Base-by-base conservation (phyloP, 2,797 vertebrate genomes). In the Lepus townsendii region DNA sequence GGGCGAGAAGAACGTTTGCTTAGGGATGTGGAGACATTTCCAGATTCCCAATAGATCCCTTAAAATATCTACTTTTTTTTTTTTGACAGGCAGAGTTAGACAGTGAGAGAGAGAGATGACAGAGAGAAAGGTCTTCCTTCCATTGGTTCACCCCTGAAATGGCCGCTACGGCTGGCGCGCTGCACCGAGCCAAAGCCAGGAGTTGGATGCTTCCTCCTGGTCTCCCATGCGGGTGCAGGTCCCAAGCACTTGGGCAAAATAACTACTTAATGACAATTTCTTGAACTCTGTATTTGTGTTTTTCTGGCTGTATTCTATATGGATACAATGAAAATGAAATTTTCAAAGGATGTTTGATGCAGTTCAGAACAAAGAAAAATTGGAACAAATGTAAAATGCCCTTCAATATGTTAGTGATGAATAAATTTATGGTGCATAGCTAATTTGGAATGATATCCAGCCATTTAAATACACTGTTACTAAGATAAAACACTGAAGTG, bases 281-380 rank as follows among this genome's bases (percentile, higher is more conserved):
- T 32, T 87, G 24, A 84, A 68, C 8, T 79, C 13, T 52, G 24
- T 62, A 35, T 47, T 26, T 60, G 3, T 57, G 57, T 8, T 82
- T 73, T 72, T 69, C 26, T 47, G 8, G 8, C 42, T 88, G 26
- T 76, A 19, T 83, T 71, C 32, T 68, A 63, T 71, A 82, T 38
- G 42, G 13, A 91, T 47, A 82, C 8, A n/a, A 19, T 69, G 17
- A 47, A 83, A 95, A 19, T 69, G 17, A 47, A 83, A 93, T 35
- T 77, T 82, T 85, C 47, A 66, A 69, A 83, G 14, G 7, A 26
- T 52, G 14, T 54, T 88, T 92, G 63, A 75, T 69, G 32, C 14
- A 69, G 16, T 73, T 87, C 52, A 82, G 38, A 91, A 91, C 68
- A 66, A 85, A 91, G 52, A 91, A 93, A 86, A 84, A 85, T 1